Evolutionary conservation across 2,797 vertebrate species (phyloP), one percentile per base, ranked within the genome.

Genomic region (Paguma larvata): DNA sequence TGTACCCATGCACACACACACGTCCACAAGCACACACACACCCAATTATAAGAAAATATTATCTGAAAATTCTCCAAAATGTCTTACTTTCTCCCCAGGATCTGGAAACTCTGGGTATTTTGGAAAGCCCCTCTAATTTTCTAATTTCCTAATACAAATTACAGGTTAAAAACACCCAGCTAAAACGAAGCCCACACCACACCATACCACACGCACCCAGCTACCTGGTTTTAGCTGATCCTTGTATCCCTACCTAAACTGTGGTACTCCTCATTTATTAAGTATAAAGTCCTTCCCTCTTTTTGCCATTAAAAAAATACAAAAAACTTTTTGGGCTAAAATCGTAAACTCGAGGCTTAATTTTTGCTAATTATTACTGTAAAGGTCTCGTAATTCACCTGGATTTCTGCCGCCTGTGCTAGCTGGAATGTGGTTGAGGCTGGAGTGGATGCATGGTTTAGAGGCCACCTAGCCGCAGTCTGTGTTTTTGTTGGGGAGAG

Each of bases 51-150:
- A 78, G 82, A 80, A 96, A 83, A 89, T 41, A 51, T 12, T 70
- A 14, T 63, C 38, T 7, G 27, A 68, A 94, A 82, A 63, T 27
- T 51, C 13, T 44, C 90, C 38, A 67, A 92, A 82, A 70, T 56
- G 2, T 87, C 96, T 92, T 48, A 51, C 19, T 92, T 95, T 77
- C 93, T 84, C n/a, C 44, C 21, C 38, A 56, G 63, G 48, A 85
- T 48, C 56, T 68, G 5, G 44, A 93, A 94, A 72, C 53, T 18
- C 32, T 34, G 51, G 41, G 15, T 13, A 10, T 85, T 79, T 56
- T 79, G 27, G 87, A 72, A 56, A 79, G 2, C 38, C 73, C 85
- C 27, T 41, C 16, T 79, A 38, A 38, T 94, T 95, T 70, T 91
- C 62, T 95, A 14, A 27, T 53, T 80, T 77, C 90, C 46, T 65